Conservation (phyloP, 2,113 vertebrate species). For the Bubo blakistoni region DNA sequence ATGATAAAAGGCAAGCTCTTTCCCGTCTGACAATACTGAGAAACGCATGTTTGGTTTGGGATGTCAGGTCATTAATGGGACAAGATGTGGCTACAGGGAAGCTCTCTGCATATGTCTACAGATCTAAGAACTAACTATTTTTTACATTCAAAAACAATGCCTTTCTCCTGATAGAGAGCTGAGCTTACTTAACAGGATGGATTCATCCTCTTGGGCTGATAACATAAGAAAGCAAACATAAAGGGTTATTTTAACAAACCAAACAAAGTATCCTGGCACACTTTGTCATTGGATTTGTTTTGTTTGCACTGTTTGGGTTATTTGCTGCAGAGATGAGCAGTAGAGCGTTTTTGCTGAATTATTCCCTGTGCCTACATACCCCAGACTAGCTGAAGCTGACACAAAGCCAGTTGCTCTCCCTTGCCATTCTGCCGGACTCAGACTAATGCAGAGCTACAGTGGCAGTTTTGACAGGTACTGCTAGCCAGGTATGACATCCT, state of each 20-base stretch:
- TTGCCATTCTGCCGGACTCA: neutral
- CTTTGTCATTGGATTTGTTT: neutral
- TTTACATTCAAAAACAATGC: neutral
- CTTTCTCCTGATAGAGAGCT: neutral
- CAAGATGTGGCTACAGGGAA: neutral
- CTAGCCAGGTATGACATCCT: neutral
- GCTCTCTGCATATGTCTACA: neutral
- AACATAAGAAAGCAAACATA: neutral
- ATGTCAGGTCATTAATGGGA: neutral
- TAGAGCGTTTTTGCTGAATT: neutral
- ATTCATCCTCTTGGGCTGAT: neutral
- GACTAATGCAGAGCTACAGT: neutral
- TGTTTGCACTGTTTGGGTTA: neutral
- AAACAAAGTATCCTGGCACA: neutral
- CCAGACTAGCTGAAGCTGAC: neutral
- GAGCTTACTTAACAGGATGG: neutral
- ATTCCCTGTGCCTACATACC: neutral
- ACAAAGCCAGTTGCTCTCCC: neutral
- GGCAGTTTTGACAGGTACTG: neutral
- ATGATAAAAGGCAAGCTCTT: constrained; percentile 2
- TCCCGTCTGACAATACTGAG: neutral
- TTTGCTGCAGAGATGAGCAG: neutral
- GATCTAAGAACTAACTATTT: neutral
- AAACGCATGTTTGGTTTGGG: neutral
- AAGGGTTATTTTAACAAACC: neutral